Evolutionary conservation across 2,888 invertebrate species (phyloP), one percentile per base, ranked within the genome.

Genomic region (Chelonus formosanus): DNA sequence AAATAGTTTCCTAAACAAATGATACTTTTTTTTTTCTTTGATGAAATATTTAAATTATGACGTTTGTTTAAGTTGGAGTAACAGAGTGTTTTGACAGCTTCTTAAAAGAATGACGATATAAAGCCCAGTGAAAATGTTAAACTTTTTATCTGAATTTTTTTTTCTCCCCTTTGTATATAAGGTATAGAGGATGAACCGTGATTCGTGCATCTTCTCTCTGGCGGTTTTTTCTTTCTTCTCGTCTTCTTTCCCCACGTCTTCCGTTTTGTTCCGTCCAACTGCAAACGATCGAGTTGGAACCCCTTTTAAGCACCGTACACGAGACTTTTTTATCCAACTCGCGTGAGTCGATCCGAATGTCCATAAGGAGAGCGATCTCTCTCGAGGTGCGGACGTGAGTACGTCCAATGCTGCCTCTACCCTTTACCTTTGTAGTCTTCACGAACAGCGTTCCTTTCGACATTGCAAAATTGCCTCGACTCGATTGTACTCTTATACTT

Each of bases 351-450:
- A 69, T 70, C 50, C 70, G 69, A 71, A 71, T 71, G 72, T 73
- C 71, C 71, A 73, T 71, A 73, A 73, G 65, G 64, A 73, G 72
- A 70, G 69, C 64, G 67, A 68, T 72, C 69, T 65, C 64, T 72
- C 69, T 65, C 64, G 64, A 61, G 44, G 56, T 63, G 57, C 56
- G 50, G 57, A 63, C 63, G 63, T 57, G 50, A 58, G 61, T 61
- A 53, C 50, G 48, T 59, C 20, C 44, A 31, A 40, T 53, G 5
- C 35, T 53, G 4, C 50, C 35, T 48, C 35, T 45, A 34, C 31
- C 20, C 55, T 56, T 57, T 56, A 48, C 50, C 53, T 61, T 61
- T 52, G 61, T 59, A 50, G 59, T 35, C 50, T 47, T 48, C 20
- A 43, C 44, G 31, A 35, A 20, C 20, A 20, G 34, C 47, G 45